These are phyloP conservation scores for Fabriciana adippe DNA, from an alignment of 2,888 invertebrate genomes.

Conservation along the genomic window DNA sequence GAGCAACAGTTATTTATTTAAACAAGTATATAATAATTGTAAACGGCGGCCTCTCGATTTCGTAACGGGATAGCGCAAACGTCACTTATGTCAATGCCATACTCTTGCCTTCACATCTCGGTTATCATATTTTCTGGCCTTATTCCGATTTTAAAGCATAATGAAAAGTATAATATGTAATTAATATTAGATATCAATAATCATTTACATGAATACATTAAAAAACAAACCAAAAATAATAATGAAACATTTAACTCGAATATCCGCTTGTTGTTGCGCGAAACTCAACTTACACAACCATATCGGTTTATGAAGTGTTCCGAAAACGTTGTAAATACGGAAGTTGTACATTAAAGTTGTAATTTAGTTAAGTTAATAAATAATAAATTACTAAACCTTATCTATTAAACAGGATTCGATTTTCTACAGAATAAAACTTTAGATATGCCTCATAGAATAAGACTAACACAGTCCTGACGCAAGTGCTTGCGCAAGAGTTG, in stretches of 20 bases:
- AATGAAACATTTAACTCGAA: neutral
- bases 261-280: neutral
- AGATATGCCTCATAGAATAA: slow-evolving; percentile 19
- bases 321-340: neutral
- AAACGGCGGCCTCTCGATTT: slow-evolving; percentile 16
- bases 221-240: neutral
- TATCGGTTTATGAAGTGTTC: neutral
- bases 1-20: neutral
- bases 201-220: neutral
- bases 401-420: slow-evolving; percentile 12
- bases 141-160: slow-evolving; percentile 12
- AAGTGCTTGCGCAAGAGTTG: slow-evolving; percentile 36
- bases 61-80: slow-evolving; percentile 16
- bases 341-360: slow-evolving; percentile 3
- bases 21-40: neutral
- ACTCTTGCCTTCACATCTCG: slow-evolving; percentile 18
- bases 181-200: neutral
- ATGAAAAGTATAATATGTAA: neutral
- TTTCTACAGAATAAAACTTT: slow-evolving; percentile 3
- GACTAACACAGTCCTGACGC: slow-evolving; percentile 24
- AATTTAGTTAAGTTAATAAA: slow-evolving; percentile 6
- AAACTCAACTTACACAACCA: neutral
- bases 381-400: neutral
- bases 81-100: slow-evolving; percentile 21
- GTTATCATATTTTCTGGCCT: slow-evolving; percentile 19